Percentiles rank a stretch among this genome's conserved stretches.
phyloP scores from a whole-genome alignment of 2,113 vertebrate species.

The Theropithecus gelada region DNA sequence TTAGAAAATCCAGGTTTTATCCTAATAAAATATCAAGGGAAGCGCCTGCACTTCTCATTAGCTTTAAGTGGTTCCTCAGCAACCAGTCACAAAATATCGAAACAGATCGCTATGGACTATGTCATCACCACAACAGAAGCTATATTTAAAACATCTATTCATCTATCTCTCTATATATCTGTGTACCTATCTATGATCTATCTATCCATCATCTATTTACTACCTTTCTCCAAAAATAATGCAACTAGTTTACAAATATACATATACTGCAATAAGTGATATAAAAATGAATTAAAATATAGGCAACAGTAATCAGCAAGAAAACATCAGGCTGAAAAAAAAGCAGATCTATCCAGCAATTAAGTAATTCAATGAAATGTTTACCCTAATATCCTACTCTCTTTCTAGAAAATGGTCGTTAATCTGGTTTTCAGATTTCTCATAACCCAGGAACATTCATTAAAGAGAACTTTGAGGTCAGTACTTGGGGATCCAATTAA shows the following conservation, averaged over 20 bases:
- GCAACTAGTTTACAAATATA: neutral
- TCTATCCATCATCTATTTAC: neutral
- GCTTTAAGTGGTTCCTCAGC: slow-evolving; percentile 48
- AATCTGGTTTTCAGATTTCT: neutral
- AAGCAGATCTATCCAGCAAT: neutral
- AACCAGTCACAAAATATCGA: slow-evolving; percentile 8
- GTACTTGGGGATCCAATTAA: neutral
- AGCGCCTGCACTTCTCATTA: slow-evolving; percentile 7
- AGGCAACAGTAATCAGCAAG: neutral
- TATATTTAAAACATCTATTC: neutral
- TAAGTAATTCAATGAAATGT: neutral
- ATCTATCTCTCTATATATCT: neutral
- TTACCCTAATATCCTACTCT: neutral
- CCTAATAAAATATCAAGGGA: slow-evolving; percentile 63
- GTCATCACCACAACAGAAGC: neutral
- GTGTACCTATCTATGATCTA: neutral
- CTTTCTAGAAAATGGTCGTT: neutral
- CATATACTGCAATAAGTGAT: neutral
- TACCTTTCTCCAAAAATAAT: neutral
- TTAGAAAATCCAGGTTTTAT: slow-evolving; percentile 39
- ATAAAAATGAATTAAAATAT: neutral
- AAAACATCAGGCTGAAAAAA: neutral
- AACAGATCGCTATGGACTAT: neutral
- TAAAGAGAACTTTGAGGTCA: neutral
- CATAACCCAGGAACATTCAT: neutral